phyloP scores from a whole-genome alignment of 2,797 vertebrate genomes.

The Alauda arvensis region DNA sequence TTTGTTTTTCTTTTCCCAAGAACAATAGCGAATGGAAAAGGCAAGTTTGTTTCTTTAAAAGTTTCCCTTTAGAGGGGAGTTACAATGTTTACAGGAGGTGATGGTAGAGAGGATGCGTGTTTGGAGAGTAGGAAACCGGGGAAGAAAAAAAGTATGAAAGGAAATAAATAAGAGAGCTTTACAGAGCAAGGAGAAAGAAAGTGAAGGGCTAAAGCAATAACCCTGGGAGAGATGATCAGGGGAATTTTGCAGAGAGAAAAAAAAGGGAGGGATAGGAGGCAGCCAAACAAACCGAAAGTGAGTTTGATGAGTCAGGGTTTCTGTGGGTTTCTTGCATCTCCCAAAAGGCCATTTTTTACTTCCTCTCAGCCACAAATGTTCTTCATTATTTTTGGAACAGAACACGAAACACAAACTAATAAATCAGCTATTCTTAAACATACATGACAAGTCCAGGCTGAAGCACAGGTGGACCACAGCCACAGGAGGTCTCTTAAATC shows the following conservation, averaged over 20 bases:
- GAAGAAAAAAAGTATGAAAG: neutral
- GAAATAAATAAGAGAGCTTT: neutral
- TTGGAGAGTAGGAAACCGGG: neutral
- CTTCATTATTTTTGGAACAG: constrained; percentile 8
- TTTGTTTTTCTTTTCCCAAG: neutral
- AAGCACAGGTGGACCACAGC: constrained; percentile 9
- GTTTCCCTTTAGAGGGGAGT: neutral
- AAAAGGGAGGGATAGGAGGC: neutral
- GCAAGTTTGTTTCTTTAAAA: neutral
- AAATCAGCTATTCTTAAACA: constrained; percentile 27
- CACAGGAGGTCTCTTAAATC: neutral
- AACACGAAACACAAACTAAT: constrained; percentile 4
- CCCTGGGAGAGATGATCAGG: neutral
- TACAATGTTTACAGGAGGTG: neutral
- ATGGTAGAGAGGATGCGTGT: neutral
- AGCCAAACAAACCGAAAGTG: constrained; percentile 16
- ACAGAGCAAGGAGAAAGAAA: neutral
- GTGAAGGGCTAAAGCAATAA: neutral
- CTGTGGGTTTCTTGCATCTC: constrained; percentile 26
- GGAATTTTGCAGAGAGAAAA: neutral
- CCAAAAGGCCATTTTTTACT: constrained; percentile 14
- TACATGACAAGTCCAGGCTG: neutral
- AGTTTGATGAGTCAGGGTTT: constrained; percentile 45
- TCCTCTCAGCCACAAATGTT: constrained; percentile 14
- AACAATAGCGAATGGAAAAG: neutral